Evolutionary conservation across 2,797 vertebrate genomes (phyloP).

Genomic region (Notoglanidium macrostoma): DNA sequence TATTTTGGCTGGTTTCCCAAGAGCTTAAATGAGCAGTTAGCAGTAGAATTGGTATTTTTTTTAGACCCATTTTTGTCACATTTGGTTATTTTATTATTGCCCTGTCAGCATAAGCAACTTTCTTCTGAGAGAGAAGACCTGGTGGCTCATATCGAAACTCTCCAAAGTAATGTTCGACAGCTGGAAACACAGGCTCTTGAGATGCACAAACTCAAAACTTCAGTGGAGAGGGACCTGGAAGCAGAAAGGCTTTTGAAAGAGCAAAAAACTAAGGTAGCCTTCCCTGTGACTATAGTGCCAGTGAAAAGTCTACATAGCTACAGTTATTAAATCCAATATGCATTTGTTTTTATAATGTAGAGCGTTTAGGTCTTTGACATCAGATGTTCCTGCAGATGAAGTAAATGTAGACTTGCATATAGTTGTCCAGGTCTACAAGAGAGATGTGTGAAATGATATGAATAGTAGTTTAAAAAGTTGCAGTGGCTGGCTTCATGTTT

Average conservation of each 20-base stretch:
- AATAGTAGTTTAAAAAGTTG: neutral
- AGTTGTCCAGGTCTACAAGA: neutral
- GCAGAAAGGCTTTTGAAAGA: constrained; percentile 86
- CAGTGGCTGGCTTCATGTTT: neutral
- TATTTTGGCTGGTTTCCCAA: neutral
- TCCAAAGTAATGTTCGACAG: constrained; percentile 79
- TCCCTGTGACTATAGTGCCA: neutral
- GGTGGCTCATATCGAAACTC: constrained; percentile 77
- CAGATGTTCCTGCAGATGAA: neutral
- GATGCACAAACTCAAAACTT: constrained; percentile 75
- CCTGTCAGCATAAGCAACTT: constrained; percentile 79
- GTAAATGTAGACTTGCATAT: neutral
- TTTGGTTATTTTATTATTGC: neutral
- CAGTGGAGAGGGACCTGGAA: constrained; percentile 85
- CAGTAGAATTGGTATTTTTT: neutral
- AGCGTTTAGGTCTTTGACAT: neutral
- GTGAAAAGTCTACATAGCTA: neutral
- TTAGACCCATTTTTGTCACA: neutral
- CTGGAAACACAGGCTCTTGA: constrained; percentile 87
- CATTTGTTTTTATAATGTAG: neutral
- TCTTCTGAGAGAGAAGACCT: constrained; percentile 85
- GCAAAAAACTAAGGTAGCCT: constrained; percentile 87
- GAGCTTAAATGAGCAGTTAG: neutral
- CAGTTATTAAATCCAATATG: neutral
- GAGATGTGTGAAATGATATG: neutral